Base-by-base conservation (phyloP, 2,888 invertebrate species). In the Lapara coniferarum region DNA sequence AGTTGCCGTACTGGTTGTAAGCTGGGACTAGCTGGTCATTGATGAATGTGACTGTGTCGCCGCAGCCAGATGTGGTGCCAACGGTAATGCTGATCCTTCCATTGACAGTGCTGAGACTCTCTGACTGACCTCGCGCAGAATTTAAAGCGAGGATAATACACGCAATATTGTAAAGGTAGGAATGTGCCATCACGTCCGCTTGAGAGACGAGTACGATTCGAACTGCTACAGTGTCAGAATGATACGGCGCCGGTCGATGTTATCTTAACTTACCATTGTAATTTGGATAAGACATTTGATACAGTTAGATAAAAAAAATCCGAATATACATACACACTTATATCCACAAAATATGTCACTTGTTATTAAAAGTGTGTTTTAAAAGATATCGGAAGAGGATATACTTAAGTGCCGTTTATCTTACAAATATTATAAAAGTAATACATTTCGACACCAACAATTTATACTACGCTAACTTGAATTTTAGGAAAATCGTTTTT, bases 41-140 rank as follows among this genome's bases (percentile, higher is more conserved):
- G 16, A 93, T 83, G 66, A 91, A 93, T 7, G 66, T 78, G 0
- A 85, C 83, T 0, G 92, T 90, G 68, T 91, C 88, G 2, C 78
- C 14, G 70, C 92, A 93, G 16, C 85, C 90, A 7, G 93, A 76
- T n/a, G 91, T 85, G 2, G 89, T 89, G 1, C 85, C 89, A 1
- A 85, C 71, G 0, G 83, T 83, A 16, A 93, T 79, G 72, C 89
- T 90, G n/a, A 93, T 85, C 70, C 73, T 88, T 46, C 91, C 91
- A 71, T 91, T 80, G 5, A 85, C 81, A 8, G 81, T 76, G 77
- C 89, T 79, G 37, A 88, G 66, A 25, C 25, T 25, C 25, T 25
- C 25, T 25, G 25, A 25, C 58, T 37, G 37, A 37, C 70, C 78
- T 52, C 72, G 74, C 4, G 71, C 78, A 69, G 69, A 69, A n/a